Conservation (phyloP, 1,140 invertebrate genomes). For the Brachionus manjavacas region DNA sequence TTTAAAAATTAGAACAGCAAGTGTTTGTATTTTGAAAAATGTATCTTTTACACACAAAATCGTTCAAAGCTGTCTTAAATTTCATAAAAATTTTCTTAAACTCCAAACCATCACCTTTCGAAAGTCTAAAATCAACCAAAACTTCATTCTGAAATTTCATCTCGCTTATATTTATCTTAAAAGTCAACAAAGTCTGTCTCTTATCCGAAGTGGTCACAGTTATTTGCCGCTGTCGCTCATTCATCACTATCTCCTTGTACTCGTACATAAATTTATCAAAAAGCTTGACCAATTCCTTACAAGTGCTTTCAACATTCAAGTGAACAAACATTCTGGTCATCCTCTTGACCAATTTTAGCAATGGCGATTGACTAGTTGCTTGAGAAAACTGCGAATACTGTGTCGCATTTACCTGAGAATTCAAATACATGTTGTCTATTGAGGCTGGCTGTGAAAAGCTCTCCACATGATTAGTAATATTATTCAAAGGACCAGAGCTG, state of each 20-base stretch:
- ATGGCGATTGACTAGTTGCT: conserved; percentile 60
- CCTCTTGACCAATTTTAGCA: conserved; percentile 75
- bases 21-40: conserved; percentile 47
- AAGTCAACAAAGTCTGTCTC: conserved; percentile 27
- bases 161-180: conserved; percentile 42
- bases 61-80: conserved; percentile 65
- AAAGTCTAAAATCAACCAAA: conserved; percentile 40
- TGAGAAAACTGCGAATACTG: conserved; percentile 37
- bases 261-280: conserved; percentile 64
- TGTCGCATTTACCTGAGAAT: conserved; percentile 34
- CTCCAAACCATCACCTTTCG: conserved; percentile 83
- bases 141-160: conserved; percentile 25
- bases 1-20: conserved; percentile 14
- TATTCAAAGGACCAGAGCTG: neutral
- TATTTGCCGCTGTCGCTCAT: conserved; percentile 16
- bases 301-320: conserved; percentile 64
- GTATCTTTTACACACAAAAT: conserved; percentile 60
- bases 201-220: conserved; percentile 30
- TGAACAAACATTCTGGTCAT: conserved; percentile 86
- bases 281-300: conserved; percentile 63
- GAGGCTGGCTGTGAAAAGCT: conserved; percentile 40
- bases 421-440: conserved; percentile 35
- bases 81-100: conserved; percentile 84
- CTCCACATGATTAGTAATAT: conserved; percentile 16
- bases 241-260: conserved; percentile 52